These are phyloP conservation scores for Cylas formicarius DNA, from an alignment of 1,140 invertebrate species.

Conservation along the genomic window DNA sequence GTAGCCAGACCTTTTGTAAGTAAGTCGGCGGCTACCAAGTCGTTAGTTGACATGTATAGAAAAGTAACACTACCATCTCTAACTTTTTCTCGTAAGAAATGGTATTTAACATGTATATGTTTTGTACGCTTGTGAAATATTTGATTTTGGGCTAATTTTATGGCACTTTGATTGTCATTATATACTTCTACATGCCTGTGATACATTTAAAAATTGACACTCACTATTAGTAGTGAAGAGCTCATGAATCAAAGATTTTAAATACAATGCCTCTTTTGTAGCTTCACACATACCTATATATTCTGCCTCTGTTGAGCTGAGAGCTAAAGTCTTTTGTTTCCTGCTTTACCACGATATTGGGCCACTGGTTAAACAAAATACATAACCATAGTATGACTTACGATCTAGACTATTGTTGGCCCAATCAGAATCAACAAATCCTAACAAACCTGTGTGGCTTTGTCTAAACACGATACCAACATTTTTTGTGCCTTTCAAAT, in stretches of 20 bases:
- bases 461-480: constrained; percentile 12
- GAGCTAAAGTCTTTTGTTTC: constrained; percentile 31
- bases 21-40: too few species aligned
- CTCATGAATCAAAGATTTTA: constrained; percentile 10
- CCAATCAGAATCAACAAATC: constrained; percentile 40
- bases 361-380: constrained; percentile 24
- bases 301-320: constrained; percentile 38
- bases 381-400: constrained; percentile 35
- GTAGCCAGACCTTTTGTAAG: too few species aligned
- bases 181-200: too few species aligned
- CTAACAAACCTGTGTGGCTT: constrained; percentile 10
- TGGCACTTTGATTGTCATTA: too few species aligned
- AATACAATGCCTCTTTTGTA: constrained; percentile 12
- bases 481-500: constrained; percentile 20
- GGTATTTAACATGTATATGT: too few species aligned
- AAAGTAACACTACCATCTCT: too few species aligned
- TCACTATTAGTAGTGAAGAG: too few species aligned
- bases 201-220: too few species aligned
- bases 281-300: constrained; percentile 28
- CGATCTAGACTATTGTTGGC: constrained; percentile 31
- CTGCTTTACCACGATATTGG: constrained; percentile 28
- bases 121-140: too few species aligned
- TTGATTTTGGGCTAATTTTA: too few species aligned
- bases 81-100: too few species aligned
- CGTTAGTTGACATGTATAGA: too few species aligned